Conservation (phyloP, 2,113 vertebrate species). For the Steatornis caripensis region DNA sequence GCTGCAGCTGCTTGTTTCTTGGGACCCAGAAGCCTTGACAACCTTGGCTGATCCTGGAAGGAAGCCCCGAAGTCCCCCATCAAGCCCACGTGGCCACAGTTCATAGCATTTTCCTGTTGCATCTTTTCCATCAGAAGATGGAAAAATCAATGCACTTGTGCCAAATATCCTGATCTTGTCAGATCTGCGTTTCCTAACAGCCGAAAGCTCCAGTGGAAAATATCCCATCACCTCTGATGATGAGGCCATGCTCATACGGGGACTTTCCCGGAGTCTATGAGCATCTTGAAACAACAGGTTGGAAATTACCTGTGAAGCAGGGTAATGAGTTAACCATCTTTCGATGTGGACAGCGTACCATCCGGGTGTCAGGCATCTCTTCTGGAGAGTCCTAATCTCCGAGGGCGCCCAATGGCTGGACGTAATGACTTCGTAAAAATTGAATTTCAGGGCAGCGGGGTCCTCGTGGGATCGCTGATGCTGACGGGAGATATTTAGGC, state of each 20-base stretch:
- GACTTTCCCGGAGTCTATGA: accelerated
- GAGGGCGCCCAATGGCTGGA: slow-evolving; percentile 73
- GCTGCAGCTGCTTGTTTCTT: not conserved
- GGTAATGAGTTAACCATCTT: slow-evolving; percentile 86
- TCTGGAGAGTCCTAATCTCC: slow-evolving; percentile 85
- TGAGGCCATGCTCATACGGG: not conserved
- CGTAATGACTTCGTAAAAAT: slow-evolving; percentile 91
- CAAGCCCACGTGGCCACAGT: not conserved
- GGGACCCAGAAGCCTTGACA: not conserved
- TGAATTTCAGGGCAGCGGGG: slow-evolving; percentile 84
- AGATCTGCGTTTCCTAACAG: not conserved
- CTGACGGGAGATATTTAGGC: slow-evolving; percentile 56
- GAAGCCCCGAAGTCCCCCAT: not conserved
- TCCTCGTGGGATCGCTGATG: slow-evolving; percentile 95
- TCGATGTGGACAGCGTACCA: slow-evolving; percentile 90
- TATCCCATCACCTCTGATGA: not conserved
- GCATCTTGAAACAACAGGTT: not conserved
- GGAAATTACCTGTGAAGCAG: slow-evolving; percentile 84
- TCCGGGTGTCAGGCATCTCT: slow-evolving; percentile 86
- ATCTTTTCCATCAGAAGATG: not conserved
- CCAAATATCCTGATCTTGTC: not conserved
- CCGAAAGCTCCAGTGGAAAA: not conserved
- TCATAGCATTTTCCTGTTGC: not conserved
- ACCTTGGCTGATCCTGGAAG: not conserved
- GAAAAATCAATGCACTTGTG: not conserved